These are phyloP conservation scores for Daubentonia madagascariensis DNA, from an alignment of 2,113 vertebrate species.

Conservation along the genomic window DNA sequence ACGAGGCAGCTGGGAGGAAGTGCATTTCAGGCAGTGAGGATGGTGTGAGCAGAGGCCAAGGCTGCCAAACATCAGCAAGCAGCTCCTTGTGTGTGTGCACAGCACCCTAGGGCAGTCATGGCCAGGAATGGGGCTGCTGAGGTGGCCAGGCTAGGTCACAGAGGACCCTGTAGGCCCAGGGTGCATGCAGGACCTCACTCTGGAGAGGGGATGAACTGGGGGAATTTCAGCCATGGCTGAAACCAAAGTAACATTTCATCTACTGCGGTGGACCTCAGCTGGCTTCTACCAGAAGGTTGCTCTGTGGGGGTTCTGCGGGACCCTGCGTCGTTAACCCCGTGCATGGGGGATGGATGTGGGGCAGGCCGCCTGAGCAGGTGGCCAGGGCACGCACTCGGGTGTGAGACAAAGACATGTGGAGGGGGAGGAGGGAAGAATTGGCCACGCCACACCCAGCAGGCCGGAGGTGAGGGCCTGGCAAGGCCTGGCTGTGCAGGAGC, in stretches of 20 bases:
- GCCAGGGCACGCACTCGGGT: not conserved
- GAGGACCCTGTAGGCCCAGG: accelerated
- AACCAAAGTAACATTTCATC: accelerated
- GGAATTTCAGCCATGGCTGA: too few species aligned
- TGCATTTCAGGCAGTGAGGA: accelerated
- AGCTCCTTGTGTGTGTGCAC: accelerated
- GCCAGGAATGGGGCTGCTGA: not conserved
- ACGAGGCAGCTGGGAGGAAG: not conserved
- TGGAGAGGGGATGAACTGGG: not conserved
- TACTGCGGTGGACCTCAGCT: not conserved
- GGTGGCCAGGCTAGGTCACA: accelerated
- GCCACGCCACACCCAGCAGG: not conserved
- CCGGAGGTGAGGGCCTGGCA: not conserved
- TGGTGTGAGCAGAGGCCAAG: not conserved
- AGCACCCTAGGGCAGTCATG: accelerated
- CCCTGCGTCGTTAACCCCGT: too few species aligned
- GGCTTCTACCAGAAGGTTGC: not conserved
- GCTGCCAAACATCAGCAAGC: not conserved
- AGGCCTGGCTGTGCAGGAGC: not conserved
- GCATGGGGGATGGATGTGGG: not conserved
- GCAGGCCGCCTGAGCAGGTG: not conserved
- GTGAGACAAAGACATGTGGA: not conserved
- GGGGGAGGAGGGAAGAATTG: not conserved
- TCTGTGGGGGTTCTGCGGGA: not conserved
- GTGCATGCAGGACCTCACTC: not conserved